phyloP scores from a whole-genome alignment of 1,140 invertebrate species.

The Drosophila sturtevanti region DNA sequence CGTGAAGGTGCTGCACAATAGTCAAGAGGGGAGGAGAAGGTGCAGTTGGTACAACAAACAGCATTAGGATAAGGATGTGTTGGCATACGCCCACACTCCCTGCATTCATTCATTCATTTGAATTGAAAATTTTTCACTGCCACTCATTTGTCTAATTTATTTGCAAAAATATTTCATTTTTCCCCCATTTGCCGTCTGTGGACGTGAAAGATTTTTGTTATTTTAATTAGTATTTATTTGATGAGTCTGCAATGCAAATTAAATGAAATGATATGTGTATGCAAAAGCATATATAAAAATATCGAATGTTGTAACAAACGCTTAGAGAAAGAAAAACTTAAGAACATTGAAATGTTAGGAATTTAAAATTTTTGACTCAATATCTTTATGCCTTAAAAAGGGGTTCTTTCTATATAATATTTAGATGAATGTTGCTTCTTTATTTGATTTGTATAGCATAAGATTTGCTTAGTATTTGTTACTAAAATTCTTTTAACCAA shows the following conservation, averaged over 20 bases:
- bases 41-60: neutral
- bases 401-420: too few relatives aligned
- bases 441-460: too few relatives aligned
- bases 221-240: conserved; percentile 19
- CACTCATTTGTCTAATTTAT: conserved; percentile 45
- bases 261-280: too few relatives aligned
- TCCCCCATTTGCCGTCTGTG: neutral
- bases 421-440: too few relatives aligned
- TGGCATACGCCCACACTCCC: conserved; percentile 11
- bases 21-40: too few relatives aligned
- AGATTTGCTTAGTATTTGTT: neutral
- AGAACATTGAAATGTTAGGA: too few relatives aligned
- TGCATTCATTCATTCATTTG: conserved; percentile 6
- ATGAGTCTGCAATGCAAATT: conserved; percentile 6
- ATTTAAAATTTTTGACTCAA: too few relatives aligned
- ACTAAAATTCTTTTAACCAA: neutral
- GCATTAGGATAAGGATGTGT: neutral
- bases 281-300: too few relatives aligned
- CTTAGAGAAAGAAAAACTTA: too few relatives aligned
- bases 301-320: too few relatives aligned
- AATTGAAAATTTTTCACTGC: conserved; percentile 25
- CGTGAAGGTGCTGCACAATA: too few relatives aligned
- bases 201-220: neutral
- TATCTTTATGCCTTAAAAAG: too few relatives aligned
- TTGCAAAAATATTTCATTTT: conserved; percentile 24